Conservation (phyloP, 1,140 invertebrate species). For the Drosophila equinoxialis region DNA sequence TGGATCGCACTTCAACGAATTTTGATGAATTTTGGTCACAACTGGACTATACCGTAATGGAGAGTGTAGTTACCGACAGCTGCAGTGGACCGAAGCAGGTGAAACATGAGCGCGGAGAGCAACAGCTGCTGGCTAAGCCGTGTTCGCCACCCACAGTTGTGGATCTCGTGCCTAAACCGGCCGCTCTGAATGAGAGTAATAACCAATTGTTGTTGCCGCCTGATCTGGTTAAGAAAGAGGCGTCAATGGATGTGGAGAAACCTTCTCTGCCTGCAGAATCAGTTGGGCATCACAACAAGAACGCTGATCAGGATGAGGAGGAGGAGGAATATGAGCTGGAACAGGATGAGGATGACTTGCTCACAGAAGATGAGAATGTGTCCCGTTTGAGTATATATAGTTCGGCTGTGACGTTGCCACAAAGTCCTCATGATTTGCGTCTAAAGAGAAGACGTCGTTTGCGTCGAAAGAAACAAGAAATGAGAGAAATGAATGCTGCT, state of each 20-base stretch:
- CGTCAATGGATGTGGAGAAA: slow-evolving; percentile 40
- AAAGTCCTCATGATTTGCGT: slow-evolving; percentile 43
- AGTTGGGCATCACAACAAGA: slow-evolving; percentile 17
- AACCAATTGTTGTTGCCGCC: slow-evolving; percentile 4
- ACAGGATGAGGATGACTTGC: slow-evolving; percentile 49
- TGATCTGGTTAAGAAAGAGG: slow-evolving; percentile 50
- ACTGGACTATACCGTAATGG: slow-evolving; percentile 87
- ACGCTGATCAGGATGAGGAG: slow-evolving; percentile 28
- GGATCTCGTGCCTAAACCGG: slow-evolving; percentile 59
- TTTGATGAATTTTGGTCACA: slow-evolving; percentile 90
- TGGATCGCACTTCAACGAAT: slow-evolving; percentile 88
- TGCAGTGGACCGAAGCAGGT: slow-evolving; percentile 45
- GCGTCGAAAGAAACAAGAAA: slow-evolving; percentile 58
- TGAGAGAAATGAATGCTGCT: slow-evolving; percentile 62
- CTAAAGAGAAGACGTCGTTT: slow-evolving; percentile 61
- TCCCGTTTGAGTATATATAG: slow-evolving; percentile 59
- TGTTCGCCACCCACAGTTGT: slow-evolving; percentile 78
- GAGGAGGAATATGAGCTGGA: slow-evolving; percentile 32
- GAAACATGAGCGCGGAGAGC: slow-evolving; percentile 39
- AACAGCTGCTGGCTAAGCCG: slow-evolving; percentile 49
- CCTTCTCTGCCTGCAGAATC: slow-evolving; percentile 21
- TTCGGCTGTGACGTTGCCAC: slow-evolving; percentile 62
- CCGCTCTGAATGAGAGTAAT: slow-evolving; percentile 23
- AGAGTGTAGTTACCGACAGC: slow-evolving; percentile 63
- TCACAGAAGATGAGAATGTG: slow-evolving; percentile 65